Conservation (phyloP, 2,888 invertebrate species). For the Platynereis dumerilii region DNA sequence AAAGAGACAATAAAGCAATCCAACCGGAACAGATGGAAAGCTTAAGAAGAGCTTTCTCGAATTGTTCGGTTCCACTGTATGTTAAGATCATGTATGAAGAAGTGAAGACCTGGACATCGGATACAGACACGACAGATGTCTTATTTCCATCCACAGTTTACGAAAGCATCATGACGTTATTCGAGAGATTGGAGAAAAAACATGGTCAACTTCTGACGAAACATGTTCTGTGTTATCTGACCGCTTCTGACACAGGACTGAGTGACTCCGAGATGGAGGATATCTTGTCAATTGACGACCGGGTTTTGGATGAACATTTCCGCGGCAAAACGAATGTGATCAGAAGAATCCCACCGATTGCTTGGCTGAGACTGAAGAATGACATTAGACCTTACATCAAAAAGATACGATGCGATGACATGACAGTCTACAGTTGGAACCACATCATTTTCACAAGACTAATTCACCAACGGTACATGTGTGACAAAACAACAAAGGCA, state of each 20-base stretch:
- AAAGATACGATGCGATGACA: constrained; percentile 47
- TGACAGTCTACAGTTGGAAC: constrained; percentile 49
- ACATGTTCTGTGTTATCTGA: constrained; percentile 50
- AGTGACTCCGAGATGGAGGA: constrained; percentile 63
- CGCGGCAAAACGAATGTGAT: constrained; percentile 39
- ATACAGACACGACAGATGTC: constrained; percentile 11
- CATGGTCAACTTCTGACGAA: constrained; percentile 49
- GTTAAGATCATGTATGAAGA: constrained; percentile 46
- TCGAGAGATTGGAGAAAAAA: constrained; percentile 47
- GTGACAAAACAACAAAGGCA: constrained; percentile 35
- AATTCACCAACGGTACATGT: constrained; percentile 46
- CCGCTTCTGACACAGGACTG: constrained; percentile 55
- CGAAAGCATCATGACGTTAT: constrained; percentile 44
- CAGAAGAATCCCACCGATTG: constrained; percentile 46
- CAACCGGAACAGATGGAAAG: constrained; percentile 42
- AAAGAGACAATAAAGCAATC: constrained; percentile 41
- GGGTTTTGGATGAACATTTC: constrained; percentile 48
- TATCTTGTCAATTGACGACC: constrained; percentile 59
- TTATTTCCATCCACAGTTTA: constrained; percentile 40
- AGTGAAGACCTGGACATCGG: constrained; percentile 35
- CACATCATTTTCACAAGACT: constrained; percentile 46
- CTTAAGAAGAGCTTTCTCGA: constrained; percentile 42
- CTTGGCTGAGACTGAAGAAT: constrained; percentile 54
- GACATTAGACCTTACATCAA: constrained; percentile 49
- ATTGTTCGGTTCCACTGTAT: constrained; percentile 49